These are phyloP conservation scores for Channallabes apus DNA, from an alignment of 2,797 vertebrate species.

Conservation along the genomic window DNA sequence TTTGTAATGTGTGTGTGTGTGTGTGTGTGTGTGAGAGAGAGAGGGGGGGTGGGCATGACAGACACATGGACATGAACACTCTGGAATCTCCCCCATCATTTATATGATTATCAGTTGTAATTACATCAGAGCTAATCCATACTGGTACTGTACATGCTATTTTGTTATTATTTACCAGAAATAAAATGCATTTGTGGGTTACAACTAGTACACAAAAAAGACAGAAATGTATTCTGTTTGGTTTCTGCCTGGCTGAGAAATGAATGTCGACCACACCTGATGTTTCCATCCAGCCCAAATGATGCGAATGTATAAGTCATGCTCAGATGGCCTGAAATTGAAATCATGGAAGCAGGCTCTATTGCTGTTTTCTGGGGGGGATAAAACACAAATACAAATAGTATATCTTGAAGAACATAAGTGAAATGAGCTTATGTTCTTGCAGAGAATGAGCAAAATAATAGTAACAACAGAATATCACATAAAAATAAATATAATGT, in stretches of 20 bases:
- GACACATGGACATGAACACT: background rate
- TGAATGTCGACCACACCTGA: slow-evolving; percentile 45
- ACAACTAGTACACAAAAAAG: slow-evolving; percentile 30
- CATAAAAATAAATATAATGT: background rate
- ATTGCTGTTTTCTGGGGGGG: slow-evolving; percentile 28
- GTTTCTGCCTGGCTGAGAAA: slow-evolving; percentile 45
- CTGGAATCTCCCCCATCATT: background rate
- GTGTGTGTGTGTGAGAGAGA: background rate
- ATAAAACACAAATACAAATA: background rate
- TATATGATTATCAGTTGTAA: slow-evolving; percentile 11
- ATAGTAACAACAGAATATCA: background rate
- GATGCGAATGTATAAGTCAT: slow-evolving; percentile 54
- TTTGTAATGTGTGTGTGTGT: background rate
- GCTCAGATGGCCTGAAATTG: slow-evolving; percentile 46
- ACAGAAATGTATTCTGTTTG: slow-evolving; percentile 39
- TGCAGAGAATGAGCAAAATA: background rate
- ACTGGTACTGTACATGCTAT: background rate
- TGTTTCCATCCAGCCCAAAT: slow-evolving; percentile 55
- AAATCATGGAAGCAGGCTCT: slow-evolving; percentile 37
- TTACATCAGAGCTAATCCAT: slow-evolving; percentile 16
- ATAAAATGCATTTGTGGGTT: slow-evolving; percentile 38
- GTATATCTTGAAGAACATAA: background rate
- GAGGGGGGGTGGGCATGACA: too few relatives aligned
- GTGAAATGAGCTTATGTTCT: too few relatives aligned
- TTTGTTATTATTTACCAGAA: slow-evolving; percentile 21